These are phyloP conservation scores for Papilio protenor DNA, from an alignment of 2,888 invertebrate genomes.

Conservation along the genomic window DNA sequence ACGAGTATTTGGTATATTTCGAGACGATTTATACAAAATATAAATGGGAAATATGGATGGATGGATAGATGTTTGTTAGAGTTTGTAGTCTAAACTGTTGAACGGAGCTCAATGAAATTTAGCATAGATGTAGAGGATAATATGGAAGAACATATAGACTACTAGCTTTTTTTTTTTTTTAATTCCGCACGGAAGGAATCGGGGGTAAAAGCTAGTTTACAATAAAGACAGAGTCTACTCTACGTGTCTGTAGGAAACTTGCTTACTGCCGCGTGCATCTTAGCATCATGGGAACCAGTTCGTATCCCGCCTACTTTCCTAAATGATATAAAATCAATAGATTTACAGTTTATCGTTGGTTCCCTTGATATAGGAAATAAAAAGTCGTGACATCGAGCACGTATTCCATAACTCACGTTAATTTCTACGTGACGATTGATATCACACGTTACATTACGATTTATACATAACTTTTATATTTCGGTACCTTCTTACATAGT, in stretches of 20 bases:
- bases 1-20: not conserved
- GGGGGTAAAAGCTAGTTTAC: too few relatives aligned
- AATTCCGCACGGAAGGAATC: too few relatives aligned
- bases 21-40: too few relatives aligned
- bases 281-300: not conserved
- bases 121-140: too few relatives aligned
- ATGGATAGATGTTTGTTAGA: too few relatives aligned
- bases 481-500: not conserved
- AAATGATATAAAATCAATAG: not conserved
- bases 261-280: not conserved
- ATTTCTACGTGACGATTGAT: constrained; percentile 3
- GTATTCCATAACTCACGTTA: constrained; percentile 12
- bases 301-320: not conserved
- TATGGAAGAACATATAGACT: too few relatives aligned
- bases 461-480: not conserved
- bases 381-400: constrained; percentile 8
- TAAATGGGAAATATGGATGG: too few relatives aligned
- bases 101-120: too few relatives aligned
- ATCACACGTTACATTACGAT: not conserved
- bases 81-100: too few relatives aligned
- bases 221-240: not conserved
- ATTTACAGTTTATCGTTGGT: not conserved
- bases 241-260: not conserved
- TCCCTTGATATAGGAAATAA: constrained; percentile 2
- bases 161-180: not conserved